A percentile compares a stretch with the other conserved stretches of the same genome.
These are phyloP conservation scores for Nasalis larvatus DNA, from an alignment of 2,113 vertebrate genomes.

Conservation along the genomic window DNA sequence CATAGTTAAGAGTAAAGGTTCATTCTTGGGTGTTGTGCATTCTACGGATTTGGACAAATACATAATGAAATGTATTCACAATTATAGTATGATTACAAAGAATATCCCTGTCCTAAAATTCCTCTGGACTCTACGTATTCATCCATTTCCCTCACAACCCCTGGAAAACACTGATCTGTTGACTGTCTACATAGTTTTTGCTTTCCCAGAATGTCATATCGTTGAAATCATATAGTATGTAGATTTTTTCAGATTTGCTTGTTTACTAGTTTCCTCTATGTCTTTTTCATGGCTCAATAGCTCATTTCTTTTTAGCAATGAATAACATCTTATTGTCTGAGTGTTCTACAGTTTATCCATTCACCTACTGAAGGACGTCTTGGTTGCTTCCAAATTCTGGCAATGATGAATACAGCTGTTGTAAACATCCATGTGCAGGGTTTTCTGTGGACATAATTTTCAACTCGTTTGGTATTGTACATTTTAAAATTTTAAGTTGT, in stretches of 20 bases:
- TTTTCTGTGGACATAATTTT: neutral
- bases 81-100: neutral
- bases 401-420: neutral
- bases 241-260: neutral
- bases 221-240: neutral
- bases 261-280: neutral
- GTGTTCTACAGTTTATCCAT: neutral
- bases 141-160: neutral
- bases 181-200: neutral
- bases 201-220: neutral
- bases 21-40: neutral
- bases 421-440: neutral
- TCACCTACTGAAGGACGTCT: neutral
- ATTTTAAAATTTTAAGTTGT: constrained; percentile 27
- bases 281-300: neutral
- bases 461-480: neutral
- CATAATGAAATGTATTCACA: neutral
- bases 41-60: neutral
- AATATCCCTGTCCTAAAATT: neutral
- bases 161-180: neutral
- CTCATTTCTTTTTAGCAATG: neutral
- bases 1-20: neutral
- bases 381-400: neutral
- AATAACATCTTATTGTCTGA: neutral
- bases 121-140: neutral